phyloP scores from a whole-genome alignment of 2,888 invertebrate species.

The Julus scanicus region DNA sequence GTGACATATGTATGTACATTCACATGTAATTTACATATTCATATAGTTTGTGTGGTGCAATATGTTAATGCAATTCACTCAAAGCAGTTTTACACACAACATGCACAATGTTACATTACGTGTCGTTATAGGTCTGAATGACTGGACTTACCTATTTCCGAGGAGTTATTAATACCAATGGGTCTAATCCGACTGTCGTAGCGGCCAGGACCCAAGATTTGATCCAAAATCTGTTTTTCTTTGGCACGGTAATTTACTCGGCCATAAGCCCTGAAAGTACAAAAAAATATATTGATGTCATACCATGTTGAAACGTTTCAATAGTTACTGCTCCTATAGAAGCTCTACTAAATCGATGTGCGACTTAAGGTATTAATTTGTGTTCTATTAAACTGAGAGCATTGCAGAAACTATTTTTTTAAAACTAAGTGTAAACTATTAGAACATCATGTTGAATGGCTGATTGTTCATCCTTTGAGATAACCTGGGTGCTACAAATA shows the following conservation, averaged over 20 bases:
- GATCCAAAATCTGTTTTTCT: slow-evolving; percentile 93
- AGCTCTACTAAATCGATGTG: too few relatives aligned
- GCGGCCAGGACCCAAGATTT: slow-evolving; percentile 88
- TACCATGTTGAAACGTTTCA: too few relatives aligned
- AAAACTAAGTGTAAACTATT: too few relatives aligned
- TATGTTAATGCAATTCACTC: background rate
- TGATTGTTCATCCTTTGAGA: too few relatives aligned
- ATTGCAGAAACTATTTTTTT: too few relatives aligned
- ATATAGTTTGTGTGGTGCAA: background rate
- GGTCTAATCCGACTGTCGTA: slow-evolving; percentile 94
- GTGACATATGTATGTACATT: background rate
- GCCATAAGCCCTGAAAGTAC: slow-evolving; percentile 64
- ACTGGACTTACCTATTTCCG: slow-evolving; percentile 70
- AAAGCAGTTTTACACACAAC: background rate
- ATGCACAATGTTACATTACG: background rate
- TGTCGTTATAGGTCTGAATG: background rate
- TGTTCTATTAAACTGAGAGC: too few relatives aligned
- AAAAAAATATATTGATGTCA: background rate
- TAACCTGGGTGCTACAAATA: background rate
- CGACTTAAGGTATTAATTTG: too few relatives aligned
- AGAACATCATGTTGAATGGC: too few relatives aligned
- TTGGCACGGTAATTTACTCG: slow-evolving; percentile 92
- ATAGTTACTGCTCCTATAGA: too few relatives aligned
- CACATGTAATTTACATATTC: background rate
- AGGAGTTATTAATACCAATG: slow-evolving; percentile 93